These are phyloP conservation scores for Liolophura sinensis DNA, from an alignment of 1,140 invertebrate genomes.

Conservation along the genomic window DNA sequence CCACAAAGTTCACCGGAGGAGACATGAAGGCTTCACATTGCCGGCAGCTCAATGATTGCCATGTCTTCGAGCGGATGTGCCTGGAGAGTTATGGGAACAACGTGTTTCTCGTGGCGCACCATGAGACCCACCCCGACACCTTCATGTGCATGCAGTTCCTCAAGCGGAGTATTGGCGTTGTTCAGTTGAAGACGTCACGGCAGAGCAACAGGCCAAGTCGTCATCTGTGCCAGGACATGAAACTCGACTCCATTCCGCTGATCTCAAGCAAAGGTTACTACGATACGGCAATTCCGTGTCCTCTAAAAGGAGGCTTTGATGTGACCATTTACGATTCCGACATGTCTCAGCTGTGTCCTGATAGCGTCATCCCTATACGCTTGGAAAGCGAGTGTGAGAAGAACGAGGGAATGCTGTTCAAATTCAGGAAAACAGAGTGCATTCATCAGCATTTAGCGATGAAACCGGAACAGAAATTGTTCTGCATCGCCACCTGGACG, in stretches of 20 bases:
- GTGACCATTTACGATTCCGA: constrained; percentile 24
- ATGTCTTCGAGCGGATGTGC: constrained; percentile 8
- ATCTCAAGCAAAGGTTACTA: too few relatives aligned
- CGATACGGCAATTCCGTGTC: constrained; percentile 17
- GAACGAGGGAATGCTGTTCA: constrained; percentile 35
- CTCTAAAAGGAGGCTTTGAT: constrained; percentile 36
- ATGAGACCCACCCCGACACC: constrained; percentile 9
- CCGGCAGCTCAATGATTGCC: too few relatives aligned
- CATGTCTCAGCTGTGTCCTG: constrained; percentile 20
- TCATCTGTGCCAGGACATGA: constrained; percentile 14
- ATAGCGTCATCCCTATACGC: constrained; percentile 26
- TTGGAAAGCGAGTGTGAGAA: constrained; percentile 42
- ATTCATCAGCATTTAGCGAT: constrained; percentile 25
- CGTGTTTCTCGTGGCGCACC: constrained; percentile 29
- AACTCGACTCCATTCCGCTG: constrained; percentile 10
- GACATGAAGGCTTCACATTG: too few relatives aligned
- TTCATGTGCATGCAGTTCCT: constrained; percentile 41
- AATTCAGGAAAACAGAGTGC: constrained; percentile 32
- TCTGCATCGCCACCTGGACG: constrained; percentile 37
- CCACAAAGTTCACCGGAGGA: too few relatives aligned
- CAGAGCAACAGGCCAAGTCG: constrained; percentile 17
- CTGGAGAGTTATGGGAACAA: constrained; percentile 15
- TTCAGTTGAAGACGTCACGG: constrained; percentile 32
- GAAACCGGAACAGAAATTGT: constrained; percentile 18
- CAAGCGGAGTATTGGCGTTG: constrained; percentile 26